A percentile compares a stretch with the other conserved stretches of the same genome.
Conservation (phyloP, 2,888 invertebrate genomes). For the Actias luna region DNA sequence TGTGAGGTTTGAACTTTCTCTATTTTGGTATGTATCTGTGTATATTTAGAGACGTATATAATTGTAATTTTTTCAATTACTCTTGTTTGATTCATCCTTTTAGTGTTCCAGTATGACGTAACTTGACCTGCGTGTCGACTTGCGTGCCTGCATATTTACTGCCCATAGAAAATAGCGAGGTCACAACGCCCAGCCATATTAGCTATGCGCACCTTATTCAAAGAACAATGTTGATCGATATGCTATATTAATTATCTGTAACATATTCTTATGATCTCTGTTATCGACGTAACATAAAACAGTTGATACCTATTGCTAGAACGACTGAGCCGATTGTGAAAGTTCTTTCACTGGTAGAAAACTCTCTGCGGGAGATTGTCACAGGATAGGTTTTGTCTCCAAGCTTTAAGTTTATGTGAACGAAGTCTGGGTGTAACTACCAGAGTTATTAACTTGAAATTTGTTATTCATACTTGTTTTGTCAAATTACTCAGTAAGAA, state of each 20-base stretch:
- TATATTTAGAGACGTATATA: background rate
- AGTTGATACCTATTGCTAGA: background rate
- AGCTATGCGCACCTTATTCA: constrained; percentile 36
- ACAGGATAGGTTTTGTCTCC: too few relatives aligned
- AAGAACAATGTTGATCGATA: constrained; percentile 36
- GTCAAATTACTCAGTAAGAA: too few relatives aligned
- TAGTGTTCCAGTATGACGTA: constrained; percentile 52
- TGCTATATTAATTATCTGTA: constrained; percentile 19
- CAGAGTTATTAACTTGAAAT: too few relatives aligned
- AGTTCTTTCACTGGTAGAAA: too few relatives aligned
- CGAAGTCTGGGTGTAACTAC: too few relatives aligned
- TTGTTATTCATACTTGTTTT: too few relatives aligned
- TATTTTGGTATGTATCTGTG: background rate
- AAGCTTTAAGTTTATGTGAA: too few relatives aligned
- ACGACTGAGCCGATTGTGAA: too few relatives aligned
- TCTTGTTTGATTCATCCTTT: constrained; percentile 14
- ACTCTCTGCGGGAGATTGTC: too few relatives aligned
- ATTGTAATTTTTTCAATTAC: background rate
- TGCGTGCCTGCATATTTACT: constrained; percentile 63
- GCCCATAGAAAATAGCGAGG: constrained; percentile 48
- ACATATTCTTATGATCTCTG: constrained; percentile 22
- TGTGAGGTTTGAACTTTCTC: background rate
- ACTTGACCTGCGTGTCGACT: constrained; percentile 57
- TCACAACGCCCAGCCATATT: constrained; percentile 45
- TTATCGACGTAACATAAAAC: constrained; percentile 19